Evolutionary conservation across 2,113 vertebrate species (phyloP), one percentile per base, ranked within the genome.

Genomic region (Andinoacara biseriatus): DNA sequence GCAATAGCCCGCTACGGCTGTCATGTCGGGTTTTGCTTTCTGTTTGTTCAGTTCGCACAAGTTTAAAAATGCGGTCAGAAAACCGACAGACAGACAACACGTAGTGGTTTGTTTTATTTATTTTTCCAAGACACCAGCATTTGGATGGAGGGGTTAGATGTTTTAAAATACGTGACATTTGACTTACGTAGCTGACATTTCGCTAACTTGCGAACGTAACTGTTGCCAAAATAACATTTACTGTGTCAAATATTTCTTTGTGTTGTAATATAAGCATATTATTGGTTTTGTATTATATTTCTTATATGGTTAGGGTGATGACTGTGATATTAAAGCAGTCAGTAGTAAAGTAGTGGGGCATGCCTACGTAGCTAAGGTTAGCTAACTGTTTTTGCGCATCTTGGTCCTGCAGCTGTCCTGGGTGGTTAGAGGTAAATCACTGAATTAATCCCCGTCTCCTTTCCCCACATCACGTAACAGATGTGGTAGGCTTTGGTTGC

Each of bases 361-460:
- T 67, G 40, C 63, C 40, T 40, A 67, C 5, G 22, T 67, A 67
- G 54, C 35, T 76, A 58, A 58, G 14, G 35, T 58, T 54, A 13
- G 43, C 29, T 20, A 26, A 18, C n/a, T 61, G 65, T 40, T 49
- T 80, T 13, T 56, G 65, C 65, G 31, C 52, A 54, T 69, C 29
- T n/a, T 17, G 20, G 60, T 13, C 26, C 43, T 58, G 63, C 52
- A 58, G 43, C n/a, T 43, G 18, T 76, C 5, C 22, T 63, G 31
- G 4, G 33, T 57, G 33, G 49, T 14, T 33, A 18, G 31, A 54
- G 31, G 56, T 61, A 35, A 38, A 24, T 58, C n/a, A 40, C 62
- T 78, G 46, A 67, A 35, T 72, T 78, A 85, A 87, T 87, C 74
- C 63, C 35, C 20, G 38, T 80, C 29, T 49, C 10, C 5, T 84